Evolutionary conservation across 2,113 vertebrate species (phyloP).

Genomic region (Rhadina sibilatrix): DNA sequence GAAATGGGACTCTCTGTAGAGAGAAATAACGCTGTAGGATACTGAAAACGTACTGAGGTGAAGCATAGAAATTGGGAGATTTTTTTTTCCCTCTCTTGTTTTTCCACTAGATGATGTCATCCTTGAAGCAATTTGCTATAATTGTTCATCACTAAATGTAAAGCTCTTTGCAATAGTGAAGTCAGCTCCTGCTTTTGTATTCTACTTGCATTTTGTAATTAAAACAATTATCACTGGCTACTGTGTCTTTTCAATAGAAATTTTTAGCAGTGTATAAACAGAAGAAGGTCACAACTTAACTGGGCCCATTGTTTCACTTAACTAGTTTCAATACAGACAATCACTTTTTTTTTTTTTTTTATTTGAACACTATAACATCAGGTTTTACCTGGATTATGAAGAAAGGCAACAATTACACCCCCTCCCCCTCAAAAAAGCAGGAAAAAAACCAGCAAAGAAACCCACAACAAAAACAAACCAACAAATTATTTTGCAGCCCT

Average conservation of each 20-base stretch:
- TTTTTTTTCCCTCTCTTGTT: neutral
- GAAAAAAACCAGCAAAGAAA: neutral
- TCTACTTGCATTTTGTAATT: neutral
- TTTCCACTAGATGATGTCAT: neutral
- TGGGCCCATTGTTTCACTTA: neutral
- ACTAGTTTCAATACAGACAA: neutral
- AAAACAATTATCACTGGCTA: neutral
- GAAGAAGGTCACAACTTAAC: neutral
- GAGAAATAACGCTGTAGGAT: fast-evolving
- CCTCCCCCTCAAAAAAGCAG: fast-evolving
- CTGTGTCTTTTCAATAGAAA: neutral
- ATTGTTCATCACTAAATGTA: neutral
- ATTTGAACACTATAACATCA: neutral
- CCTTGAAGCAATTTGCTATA: neutral
- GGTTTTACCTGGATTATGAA: neutral
- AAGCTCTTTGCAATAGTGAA: neutral
- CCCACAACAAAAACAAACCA: neutral
- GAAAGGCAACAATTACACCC: neutral
- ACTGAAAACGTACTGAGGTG: neutral
- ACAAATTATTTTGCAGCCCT: neutral
- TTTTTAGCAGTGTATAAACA: neutral
- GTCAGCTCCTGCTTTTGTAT: neutral
- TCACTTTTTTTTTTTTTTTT: neutral
- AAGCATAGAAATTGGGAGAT: neutral
- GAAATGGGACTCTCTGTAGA: neutral